Evolutionary conservation across 2,113 vertebrate species (phyloP), one percentile per base, ranked within the genome.

Genomic region (Canis aureus): DNA sequence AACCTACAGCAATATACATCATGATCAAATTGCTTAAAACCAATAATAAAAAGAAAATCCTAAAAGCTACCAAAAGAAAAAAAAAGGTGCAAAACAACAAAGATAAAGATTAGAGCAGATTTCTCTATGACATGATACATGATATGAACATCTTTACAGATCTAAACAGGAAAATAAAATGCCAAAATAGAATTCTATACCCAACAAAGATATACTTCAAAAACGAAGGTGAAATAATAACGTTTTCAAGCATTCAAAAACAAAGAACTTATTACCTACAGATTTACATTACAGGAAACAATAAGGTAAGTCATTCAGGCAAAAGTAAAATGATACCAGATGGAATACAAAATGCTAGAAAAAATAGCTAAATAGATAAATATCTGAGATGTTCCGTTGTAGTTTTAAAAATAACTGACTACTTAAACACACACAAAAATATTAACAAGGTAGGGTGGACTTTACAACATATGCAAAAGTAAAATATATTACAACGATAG

Each of bases 251-350:
- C 13, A 29, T 69, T 60, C 9, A 71, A 78, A 83, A 91, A 62
- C 71, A 82, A 81, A 80, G 27, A 86, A 94, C 67, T 94, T 69
- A 78, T 66, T 84, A 53, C 19, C 12, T 23, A 15, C 3, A 87
- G 64, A 92, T 10, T 79, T 87, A 89, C 8, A 49, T 76, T 27
- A 53, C 5, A 89, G 62, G 32, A 81, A 60, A 81, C 51, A 23
- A 69, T 71, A 71, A 93, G 85, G 35, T 57, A 57, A 55, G 51
- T 60, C 17, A 73, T 71, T 89, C 8, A 38, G 8, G 32, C 8
- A 53, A 51, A 71, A 94, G 55, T 86, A 43, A 95, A 83, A 80
- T 87, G 64, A 91, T 55, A 71, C 25, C 74, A 95, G 15, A 95
- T 20, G 35, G 67, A 73, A 71, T 29, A 57, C 53, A 80, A 35